phyloP scores from a whole-genome alignment of 35 echinoderm and acorn worm species.

The Acanthaster planci region DNA sequence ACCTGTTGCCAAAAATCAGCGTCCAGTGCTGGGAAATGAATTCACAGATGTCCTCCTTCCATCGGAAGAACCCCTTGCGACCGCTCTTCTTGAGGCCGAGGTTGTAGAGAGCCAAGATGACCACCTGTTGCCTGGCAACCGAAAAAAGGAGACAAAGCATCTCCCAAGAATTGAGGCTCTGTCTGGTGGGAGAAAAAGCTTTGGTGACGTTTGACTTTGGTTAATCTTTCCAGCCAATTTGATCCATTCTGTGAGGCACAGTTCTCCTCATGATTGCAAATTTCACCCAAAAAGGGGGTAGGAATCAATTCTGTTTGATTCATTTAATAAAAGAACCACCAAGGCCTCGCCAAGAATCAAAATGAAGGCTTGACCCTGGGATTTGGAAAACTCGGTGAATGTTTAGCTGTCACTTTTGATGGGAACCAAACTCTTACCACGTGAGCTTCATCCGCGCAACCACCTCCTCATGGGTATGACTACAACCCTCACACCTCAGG shows the following conservation, averaged over 20 bases:
- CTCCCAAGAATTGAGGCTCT: background rate
- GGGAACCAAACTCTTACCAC: too few species aligned
- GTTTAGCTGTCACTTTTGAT: too few species aligned
- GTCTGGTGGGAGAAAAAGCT: background rate
- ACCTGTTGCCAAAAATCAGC: slow-evolving; percentile 89
- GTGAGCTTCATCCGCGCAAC: slow-evolving; percentile 83
- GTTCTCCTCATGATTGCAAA: background rate
- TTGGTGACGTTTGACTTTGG: background rate
- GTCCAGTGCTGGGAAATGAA: slow-evolving; percentile 84
- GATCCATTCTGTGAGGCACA: background rate
- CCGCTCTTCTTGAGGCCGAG: slow-evolving; percentile 79
- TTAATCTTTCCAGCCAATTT: background rate
- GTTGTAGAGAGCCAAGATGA: slow-evolving; percentile 89
- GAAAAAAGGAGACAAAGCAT: slow-evolving; percentile 3
- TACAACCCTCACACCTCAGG: slow-evolving; percentile 71
- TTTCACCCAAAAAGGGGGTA: too few species aligned
- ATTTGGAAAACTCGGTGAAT: too few species aligned
- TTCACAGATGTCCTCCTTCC: slow-evolving; percentile 98
- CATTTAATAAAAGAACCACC: too few species aligned
- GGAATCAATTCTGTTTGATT: too few species aligned
- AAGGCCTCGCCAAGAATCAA: too few species aligned
- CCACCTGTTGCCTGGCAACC: slow-evolving; percentile 92
- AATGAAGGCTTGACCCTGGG: too few species aligned
- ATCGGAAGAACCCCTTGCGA: slow-evolving; percentile 88
- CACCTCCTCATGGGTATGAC: slow-evolving; percentile 54